Conservation (phyloP, 2,113 vertebrate genomes). For the Rallus limicola region DNA sequence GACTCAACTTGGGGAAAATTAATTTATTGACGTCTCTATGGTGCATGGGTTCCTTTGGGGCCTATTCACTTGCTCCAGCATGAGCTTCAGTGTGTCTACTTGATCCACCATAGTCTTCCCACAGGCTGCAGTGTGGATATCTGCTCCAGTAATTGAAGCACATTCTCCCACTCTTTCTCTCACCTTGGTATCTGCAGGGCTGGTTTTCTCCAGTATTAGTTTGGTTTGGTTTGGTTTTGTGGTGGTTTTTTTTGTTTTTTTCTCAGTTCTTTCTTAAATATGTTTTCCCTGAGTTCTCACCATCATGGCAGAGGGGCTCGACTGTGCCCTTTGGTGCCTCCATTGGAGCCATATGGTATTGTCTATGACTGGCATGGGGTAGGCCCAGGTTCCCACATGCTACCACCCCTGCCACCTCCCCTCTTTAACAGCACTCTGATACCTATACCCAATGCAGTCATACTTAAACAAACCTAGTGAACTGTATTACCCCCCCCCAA, state of each 20-base stretch:
- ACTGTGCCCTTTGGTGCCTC: background rate
- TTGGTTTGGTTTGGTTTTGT: too few species aligned
- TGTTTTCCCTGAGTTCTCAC: accelerated
- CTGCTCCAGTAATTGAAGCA: background rate
- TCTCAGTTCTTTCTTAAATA: background rate
- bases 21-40: background rate
- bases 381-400: accelerated
- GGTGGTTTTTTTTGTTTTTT: background rate
- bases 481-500: background rate
- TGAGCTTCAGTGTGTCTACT: background rate
- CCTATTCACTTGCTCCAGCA: background rate
- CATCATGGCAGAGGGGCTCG: background rate
- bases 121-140: background rate
- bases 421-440: background rate
- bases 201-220: background rate
- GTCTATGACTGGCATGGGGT: accelerated
- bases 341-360: accelerated
- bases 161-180: background rate
- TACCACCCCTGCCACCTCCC: background rate
- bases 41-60: background rate
- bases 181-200: background rate
- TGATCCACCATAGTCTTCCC: background rate
- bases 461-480: background rate
- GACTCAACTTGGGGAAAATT: background rate
- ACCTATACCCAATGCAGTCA: accelerated